Conservation (phyloP, 2,888 invertebrate species). For the Periphyllus acericola region DNA sequence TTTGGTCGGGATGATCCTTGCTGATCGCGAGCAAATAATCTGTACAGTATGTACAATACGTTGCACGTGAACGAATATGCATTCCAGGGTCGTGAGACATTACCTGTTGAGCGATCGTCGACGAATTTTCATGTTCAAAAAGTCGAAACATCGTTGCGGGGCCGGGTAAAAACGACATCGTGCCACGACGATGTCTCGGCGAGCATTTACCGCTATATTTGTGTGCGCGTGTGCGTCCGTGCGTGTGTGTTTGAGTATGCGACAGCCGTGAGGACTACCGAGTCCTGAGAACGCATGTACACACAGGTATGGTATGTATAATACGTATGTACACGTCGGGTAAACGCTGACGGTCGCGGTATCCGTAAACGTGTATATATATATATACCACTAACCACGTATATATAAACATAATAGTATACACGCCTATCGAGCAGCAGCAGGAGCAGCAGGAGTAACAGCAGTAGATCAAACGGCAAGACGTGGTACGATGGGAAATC, state of each 20-base stretch:
- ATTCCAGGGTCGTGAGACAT: too few species aligned
- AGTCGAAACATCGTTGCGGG: not conserved
- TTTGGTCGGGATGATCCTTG: too few species aligned
- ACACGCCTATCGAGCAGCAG: not conserved
- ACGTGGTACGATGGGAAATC: conserved; percentile 32
- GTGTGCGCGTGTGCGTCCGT: too few species aligned
- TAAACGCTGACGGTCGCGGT: not conserved
- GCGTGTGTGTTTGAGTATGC: too few species aligned
- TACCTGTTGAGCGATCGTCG: too few species aligned
- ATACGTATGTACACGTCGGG: not conserved
- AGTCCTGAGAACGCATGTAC: not conserved
- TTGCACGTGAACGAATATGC: too few species aligned
- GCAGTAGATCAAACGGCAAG: conserved; percentile 28
- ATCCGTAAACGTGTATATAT: not conserved
- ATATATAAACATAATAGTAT: not conserved
- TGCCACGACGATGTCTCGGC: not conserved
- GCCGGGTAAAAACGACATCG: not conserved
- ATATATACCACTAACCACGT: too few species aligned
- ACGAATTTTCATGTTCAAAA: not conserved
- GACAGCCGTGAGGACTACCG: too few species aligned
- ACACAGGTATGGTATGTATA: too few species aligned
- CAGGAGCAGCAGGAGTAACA: not conserved
- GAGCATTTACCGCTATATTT: too few species aligned
- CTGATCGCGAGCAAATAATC: too few species aligned
- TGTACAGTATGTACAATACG: too few species aligned